Percentiles rank a stretch among this genome's conserved stretches.
Evolutionary conservation across 64 coral and sea anemone genomes (phyloP).

Genomic region (Actinia equina): DNA sequence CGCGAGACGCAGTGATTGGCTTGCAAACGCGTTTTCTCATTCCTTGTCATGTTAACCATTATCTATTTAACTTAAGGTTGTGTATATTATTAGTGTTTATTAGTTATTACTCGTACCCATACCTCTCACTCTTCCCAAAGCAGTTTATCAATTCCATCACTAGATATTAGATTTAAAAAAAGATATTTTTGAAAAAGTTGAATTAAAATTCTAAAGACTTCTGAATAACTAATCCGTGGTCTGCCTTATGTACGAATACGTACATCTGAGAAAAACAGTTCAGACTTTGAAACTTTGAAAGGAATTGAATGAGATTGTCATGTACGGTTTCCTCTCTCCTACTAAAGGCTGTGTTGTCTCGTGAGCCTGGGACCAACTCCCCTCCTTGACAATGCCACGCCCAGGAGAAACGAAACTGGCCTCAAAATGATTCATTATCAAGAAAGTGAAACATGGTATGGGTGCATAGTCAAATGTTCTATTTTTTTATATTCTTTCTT

Average conservation of each 20-base stretch:
- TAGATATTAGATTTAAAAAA: background rate
- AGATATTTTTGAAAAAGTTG: background rate
- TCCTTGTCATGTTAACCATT: background rate
- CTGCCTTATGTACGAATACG: too few species aligned
- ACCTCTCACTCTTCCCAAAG: background rate
- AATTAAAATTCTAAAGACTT: background rate
- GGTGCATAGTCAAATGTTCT: constrained; percentile 9
- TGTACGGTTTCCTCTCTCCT: background rate
- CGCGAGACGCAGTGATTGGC: background rate
- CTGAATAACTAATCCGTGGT: background rate
- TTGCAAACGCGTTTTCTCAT: background rate
- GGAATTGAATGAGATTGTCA: background rate
- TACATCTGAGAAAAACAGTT: background rate
- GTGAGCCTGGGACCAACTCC: background rate
- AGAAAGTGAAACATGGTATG: background rate
- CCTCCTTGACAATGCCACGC: background rate
- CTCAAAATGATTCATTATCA: background rate
- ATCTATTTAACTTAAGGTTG: background rate
- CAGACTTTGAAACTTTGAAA: background rate
- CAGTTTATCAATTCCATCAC: background rate
- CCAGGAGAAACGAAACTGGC: background rate
- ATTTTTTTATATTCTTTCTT: constrained; percentile 16
- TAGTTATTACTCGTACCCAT: constrained; percentile 1
- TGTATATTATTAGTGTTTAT: background rate
- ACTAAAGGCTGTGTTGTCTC: background rate